Base-by-base conservation (phyloP, 2,797 vertebrate genomes). In the Micropoecilia bifurca region DNA sequence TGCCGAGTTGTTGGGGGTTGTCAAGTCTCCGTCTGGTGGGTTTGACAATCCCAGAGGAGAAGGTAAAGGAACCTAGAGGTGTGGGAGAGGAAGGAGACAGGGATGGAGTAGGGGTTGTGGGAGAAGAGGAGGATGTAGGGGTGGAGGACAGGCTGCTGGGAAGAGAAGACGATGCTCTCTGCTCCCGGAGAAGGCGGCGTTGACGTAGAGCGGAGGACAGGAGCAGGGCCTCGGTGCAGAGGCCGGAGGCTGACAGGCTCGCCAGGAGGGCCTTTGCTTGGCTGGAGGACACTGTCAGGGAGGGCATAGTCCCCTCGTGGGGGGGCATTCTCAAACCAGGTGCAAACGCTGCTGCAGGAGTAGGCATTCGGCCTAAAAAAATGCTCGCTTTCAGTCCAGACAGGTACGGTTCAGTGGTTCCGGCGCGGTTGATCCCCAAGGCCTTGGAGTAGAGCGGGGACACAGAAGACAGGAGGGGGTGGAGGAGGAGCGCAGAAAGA, bases 221-320 rank as follows among this genome's bases (percentile, higher is more conserved):
- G 50, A 96, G 95, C 81, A 96, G 90, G 74, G 95, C 95, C 90
- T 96, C 96, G 0, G 95, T 88, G 4, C 89, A 94, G 74, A 96
- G 87, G 78, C 93, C 92, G 1, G 94, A 93, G 45, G 94, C 89
- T 0, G 95, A 93, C 78, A 96, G 89, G 84, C 95, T 95, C 2
- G 95, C 92, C 83, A 96, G 88, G 61, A 96, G 92, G 16, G 93
- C 94, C 86, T 91, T 95, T 0, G 95, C 95, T 87, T 94, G 95
- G 86, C 87, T 93, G 72, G 93, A 84, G 77, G 95, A 94, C 79
- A 93, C 88, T 6, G 83, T 87, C 84, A 92, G 74, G 73, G 93
- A 87, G 80, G 94, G 90, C 50, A 90, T 69, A 3, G 85, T 71
- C 39, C 92, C 91, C 47, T 94, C 95, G 73, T 93, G 93, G 78